Evolutionary conservation across 1,140 invertebrate species (phyloP), one percentile per base, ranked within the genome.

Genomic region (Meloidogyne hapla): DNA sequence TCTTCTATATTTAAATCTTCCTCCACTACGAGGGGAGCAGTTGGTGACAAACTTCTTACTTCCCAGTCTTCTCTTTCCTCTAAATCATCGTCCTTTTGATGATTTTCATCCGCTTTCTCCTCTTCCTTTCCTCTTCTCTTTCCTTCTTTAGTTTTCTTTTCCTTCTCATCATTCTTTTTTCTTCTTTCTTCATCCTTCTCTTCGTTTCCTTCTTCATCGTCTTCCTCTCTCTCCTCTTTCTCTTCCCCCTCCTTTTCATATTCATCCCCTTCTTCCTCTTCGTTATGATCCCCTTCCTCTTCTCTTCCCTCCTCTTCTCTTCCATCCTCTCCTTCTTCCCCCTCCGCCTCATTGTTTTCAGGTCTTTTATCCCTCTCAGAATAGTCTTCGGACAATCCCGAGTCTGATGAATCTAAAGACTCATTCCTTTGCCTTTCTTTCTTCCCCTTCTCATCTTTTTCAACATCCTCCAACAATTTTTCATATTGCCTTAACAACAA

Each of bases 401-500:
- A 80, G 40, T 80, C 79, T 38, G 62, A 68, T 2, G 79, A 77
- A 61, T n/a, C 18, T 56, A 56, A 56, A 6, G 48, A 56, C n/a
- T 56, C 48, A 56, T 56, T n/a, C n/a, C 69, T 25, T 61, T 26
- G 25, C 9, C 69, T 26, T 45, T n/a, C 66, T 25, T 26, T 56
- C 9, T 70, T 33, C 38, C 25, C 18, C n/a, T 70, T 61, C 28
- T 28, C 26, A n/a, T 70, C 71, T 13, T 65, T 64, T 6, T 63
- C 28, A 21, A 64, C 71, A 15, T 33, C 71, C 42, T n/a, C 42
- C 21, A 70, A 38, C 38, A 61, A 42, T 62, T 81, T 79, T 70
- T 79, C 78, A 38, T 79, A 77, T 28, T 79, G 78, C 26, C 42
- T 40, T 61, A 77, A 72, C 56, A 80, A 48, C 75, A 80, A 67